These are phyloP conservation scores for Phataginus tricuspis DNA, from an alignment of 2,797 vertebrate genomes.

Conservation along the genomic window DNA sequence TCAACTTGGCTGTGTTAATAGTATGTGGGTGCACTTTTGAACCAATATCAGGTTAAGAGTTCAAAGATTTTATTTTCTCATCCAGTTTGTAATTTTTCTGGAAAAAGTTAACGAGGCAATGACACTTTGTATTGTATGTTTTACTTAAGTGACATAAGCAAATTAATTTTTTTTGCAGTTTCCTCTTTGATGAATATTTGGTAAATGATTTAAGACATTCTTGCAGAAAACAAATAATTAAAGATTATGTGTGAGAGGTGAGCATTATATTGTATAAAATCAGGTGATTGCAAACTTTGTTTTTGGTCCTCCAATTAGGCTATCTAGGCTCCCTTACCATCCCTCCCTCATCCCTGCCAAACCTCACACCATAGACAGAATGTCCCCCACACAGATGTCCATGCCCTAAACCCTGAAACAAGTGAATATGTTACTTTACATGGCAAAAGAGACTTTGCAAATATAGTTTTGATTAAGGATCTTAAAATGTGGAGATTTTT, in stretches of 20 bases:
- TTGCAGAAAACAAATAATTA: neutral
- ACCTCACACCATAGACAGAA: neutral
- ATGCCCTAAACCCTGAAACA: neutral
- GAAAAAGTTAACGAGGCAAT: neutral
- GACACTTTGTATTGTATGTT: neutral
- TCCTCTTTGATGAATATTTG: neutral
- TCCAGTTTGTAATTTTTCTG: neutral
- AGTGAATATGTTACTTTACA: neutral
- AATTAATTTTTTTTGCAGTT: neutral
- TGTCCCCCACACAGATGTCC: accelerated
- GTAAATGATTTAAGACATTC: neutral
- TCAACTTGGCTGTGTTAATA: neutral
- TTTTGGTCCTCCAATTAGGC: neutral
- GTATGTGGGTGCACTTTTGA: neutral
- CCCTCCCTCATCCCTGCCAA: neutral
- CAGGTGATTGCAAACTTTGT: neutral
- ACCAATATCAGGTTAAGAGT: neutral
- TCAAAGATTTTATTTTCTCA: neutral
- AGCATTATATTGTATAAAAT: neutral
- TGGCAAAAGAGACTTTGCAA: neutral
- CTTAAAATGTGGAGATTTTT: neutral
- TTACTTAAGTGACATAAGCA: neutral
- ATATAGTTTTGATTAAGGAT: neutral
- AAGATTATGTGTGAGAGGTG: neutral
- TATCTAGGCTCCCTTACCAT: neutral